Evolutionary conservation across 2,888 invertebrate genomes (phyloP).

Genomic region (Macroteleia sp.): DNA sequence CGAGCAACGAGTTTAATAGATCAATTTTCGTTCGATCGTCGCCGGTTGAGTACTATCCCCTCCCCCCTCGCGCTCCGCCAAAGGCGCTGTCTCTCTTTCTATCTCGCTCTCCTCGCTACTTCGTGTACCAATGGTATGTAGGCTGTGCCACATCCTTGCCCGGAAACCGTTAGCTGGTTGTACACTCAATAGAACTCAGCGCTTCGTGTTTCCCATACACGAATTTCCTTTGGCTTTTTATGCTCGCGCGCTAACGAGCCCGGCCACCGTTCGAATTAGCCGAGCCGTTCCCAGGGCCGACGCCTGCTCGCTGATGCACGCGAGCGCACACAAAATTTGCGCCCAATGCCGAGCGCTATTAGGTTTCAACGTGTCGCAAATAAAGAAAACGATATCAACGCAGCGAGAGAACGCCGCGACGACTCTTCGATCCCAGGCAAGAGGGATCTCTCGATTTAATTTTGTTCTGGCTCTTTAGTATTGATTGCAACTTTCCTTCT

Average conservation of each 20-base stretch:
- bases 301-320: too few relatives aligned
- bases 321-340: too few relatives aligned
- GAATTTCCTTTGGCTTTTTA: constrained; percentile 74
- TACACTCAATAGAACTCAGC: constrained; percentile 80
- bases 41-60: too few relatives aligned
- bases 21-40: constrained; percentile 34
- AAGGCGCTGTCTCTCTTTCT: constrained; percentile 38
- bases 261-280: neutral
- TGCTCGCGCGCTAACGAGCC: constrained; percentile 8
- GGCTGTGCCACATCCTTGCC: constrained; percentile 83
- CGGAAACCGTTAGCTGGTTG: constrained; percentile 82
- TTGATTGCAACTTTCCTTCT: too few relatives aligned
- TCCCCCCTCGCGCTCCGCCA: neutral
- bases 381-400: too few relatives aligned
- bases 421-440: too few relatives aligned
- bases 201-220: constrained; percentile 80
- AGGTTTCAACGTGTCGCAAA: too few relatives aligned
- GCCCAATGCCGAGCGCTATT: too few relatives aligned
- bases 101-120: constrained; percentile 63
- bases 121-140: constrained; percentile 80
- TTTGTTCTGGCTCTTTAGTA: too few relatives aligned
- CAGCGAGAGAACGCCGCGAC: too few relatives aligned
- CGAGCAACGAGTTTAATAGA: constrained; percentile 37
- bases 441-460: too few relatives aligned
- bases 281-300: too few relatives aligned